A percentile compares a stretch with the other conserved stretches of the same genome.
phyloP scores from a whole-genome alignment of 2,797 vertebrate genomes.

The Diplodus sargus region DNA sequence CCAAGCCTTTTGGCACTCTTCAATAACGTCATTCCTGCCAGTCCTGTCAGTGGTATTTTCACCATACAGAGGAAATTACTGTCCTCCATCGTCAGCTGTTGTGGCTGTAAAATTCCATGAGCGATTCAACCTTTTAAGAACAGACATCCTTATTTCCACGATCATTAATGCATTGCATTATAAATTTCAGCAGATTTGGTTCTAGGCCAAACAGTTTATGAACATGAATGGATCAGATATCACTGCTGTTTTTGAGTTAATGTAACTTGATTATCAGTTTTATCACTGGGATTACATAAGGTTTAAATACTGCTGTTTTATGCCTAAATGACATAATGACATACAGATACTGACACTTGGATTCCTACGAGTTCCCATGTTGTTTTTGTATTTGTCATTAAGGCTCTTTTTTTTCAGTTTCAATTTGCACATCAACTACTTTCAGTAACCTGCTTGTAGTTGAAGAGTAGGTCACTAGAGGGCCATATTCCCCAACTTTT shows the following conservation, averaged over 20 bases:
- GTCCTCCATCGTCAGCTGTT: slow-evolving; percentile 53
- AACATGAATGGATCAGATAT: background rate
- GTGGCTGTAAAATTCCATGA: slow-evolving; percentile 22
- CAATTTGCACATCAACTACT: background rate
- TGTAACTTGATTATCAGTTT: background rate
- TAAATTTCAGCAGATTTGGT: background rate
- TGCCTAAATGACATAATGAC: background rate
- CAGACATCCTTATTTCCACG: slow-evolving; percentile 2
- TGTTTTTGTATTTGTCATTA: background rate
- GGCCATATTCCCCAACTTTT: slow-evolving; percentile 62
- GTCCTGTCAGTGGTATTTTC: slow-evolving; percentile 46
- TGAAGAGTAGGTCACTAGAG: slow-evolving; percentile 63
- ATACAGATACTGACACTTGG: background rate
- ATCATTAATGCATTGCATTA: background rate
- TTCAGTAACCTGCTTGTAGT: slow-evolving; percentile 39
- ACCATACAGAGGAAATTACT: slow-evolving; percentile 50
- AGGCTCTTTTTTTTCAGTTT: background rate
- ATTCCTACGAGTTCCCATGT: background rate
- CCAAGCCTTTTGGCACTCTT: slow-evolving; percentile 28
- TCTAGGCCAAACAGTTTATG: background rate
- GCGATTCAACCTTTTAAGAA: background rate
- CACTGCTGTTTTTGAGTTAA: background rate
- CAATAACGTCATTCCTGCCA: slow-evolving; percentile 31
- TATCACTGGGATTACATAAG: background rate
- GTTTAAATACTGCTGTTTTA: background rate